A percentile compares a stretch with the other conserved stretches of the same genome.
These are phyloP conservation scores for Hedya salicella DNA, from an alignment of 2,888 invertebrate species.

Conservation along the genomic window DNA sequence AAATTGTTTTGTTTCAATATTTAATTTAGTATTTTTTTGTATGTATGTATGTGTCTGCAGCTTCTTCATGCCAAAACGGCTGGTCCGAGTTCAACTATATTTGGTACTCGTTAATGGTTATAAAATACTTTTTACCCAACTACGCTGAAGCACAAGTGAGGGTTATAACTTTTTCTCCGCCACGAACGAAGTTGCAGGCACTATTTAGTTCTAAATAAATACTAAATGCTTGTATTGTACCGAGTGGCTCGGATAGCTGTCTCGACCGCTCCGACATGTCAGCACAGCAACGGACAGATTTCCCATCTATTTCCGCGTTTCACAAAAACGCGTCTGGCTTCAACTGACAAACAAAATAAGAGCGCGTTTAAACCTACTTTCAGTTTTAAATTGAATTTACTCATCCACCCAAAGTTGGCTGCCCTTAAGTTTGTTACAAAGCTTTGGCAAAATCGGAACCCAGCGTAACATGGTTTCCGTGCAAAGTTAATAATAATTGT, in stretches of 20 bases:
- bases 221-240: not conserved
- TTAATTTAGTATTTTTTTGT: no score
- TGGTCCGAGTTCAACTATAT: no score
- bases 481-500: slow-evolving; percentile 38
- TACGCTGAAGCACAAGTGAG: no score
- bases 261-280: slow-evolving; percentile 6
- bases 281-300: slow-evolving; percentile 16
- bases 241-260: slow-evolving; percentile 12
- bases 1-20: no score
- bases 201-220: no score
- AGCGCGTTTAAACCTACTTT: slow-evolving; percentile 37
- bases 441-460: slow-evolving; percentile 33
- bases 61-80: no score
- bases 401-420: slow-evolving; percentile 35
- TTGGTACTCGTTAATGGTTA: no score
- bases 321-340: slow-evolving; percentile 3
- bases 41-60: no score
- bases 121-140: no score
- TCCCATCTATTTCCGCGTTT: slow-evolving; percentile 9
- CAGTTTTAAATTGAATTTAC: slow-evolving; percentile 38
- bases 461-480: slow-evolving; percentile 32
- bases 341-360: slow-evolving; percentile 38
- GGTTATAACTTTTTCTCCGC: no score
- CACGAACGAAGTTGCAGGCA: no score
- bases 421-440: slow-evolving; percentile 42